Percentiles rank a stretch among this genome's conserved stretches.
Evolutionary conservation across 2,888 invertebrate genomes (phyloP).

Genomic region (Bombylius discolor): DNA sequence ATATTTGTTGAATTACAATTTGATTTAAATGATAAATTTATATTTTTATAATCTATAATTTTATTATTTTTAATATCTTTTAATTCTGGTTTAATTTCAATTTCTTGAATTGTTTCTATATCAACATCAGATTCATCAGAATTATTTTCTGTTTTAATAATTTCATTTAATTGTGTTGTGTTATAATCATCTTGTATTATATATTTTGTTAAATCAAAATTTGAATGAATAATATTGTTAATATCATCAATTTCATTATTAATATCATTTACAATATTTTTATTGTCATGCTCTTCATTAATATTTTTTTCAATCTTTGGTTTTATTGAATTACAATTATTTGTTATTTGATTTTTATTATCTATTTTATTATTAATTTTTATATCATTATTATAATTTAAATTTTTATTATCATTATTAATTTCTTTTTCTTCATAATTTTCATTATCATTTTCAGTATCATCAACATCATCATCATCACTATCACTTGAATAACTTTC

Average conservation of each 20-base stretch:
- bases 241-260: background rate
- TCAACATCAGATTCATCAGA: conserved; percentile 30
- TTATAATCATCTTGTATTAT: conserved; percentile 33
- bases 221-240: conserved; percentile 22
- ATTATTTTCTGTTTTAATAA: background rate
- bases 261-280: background rate
- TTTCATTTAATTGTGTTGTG: background rate
- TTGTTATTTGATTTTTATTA: background rate
- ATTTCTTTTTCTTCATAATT: background rate
- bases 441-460: background rate
- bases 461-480: conserved; percentile 9
- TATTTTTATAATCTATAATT: background rate
- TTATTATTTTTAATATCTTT: conserved; percentile 17
- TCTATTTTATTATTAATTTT: background rate
- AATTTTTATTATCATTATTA: background rate
- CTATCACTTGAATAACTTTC: conserved; percentile 34
- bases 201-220: conserved; percentile 33
- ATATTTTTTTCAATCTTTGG: background rate
- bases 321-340: background rate
- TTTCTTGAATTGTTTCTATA: conserved; percentile 31
- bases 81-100: conserved; percentile 17
- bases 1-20: conserved; percentile 13
- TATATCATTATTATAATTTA: background rate
- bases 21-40: background rate
- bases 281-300: background rate